These are phyloP conservation scores for Drosophila ustulata DNA, from an alignment of 2,888 invertebrate genomes.

Conservation along the genomic window DNA sequence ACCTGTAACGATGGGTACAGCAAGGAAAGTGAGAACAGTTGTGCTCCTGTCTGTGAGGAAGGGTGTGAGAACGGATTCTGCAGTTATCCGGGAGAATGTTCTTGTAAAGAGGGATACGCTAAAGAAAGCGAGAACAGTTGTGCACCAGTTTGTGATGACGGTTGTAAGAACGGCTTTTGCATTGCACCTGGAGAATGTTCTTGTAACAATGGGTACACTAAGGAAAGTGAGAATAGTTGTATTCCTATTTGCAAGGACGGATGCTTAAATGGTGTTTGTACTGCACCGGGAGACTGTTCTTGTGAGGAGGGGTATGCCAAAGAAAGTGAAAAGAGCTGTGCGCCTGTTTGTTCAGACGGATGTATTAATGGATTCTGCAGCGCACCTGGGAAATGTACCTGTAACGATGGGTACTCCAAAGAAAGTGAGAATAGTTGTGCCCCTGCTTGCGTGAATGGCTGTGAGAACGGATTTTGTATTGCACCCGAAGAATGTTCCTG, in stretches of 20 bases:
- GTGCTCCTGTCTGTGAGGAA: slow-evolving; percentile 13
- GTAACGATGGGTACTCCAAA: slow-evolving; percentile 19
- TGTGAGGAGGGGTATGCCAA: slow-evolving; percentile 23
- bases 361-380: slow-evolving; percentile 32
- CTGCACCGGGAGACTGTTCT: slow-evolving; percentile 14
- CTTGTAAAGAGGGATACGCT: slow-evolving; percentile 17
- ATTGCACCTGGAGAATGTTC: slow-evolving; percentile 17
- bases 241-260: slow-evolving; percentile 14
- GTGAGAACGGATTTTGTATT: slow-evolving; percentile 35
- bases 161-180: slow-evolving; percentile 33
- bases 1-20: too few species aligned
- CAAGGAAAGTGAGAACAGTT: slow-evolving; percentile 11
- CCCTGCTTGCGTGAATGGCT: slow-evolving; percentile 19
- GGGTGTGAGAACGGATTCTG: slow-evolving; percentile 37
- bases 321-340: slow-evolving; percentile 20
- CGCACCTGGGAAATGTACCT: slow-evolving; percentile 15
- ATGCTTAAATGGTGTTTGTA: slow-evolving; percentile 31
- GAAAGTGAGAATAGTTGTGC: slow-evolving; percentile 21
- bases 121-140: slow-evolving; percentile 30
- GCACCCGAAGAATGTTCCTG: slow-evolving; percentile 28
- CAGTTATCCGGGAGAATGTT: slow-evolving; percentile 11
- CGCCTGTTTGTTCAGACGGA: slow-evolving; percentile 15
- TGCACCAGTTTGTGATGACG: slow-evolving; percentile 14
- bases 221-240: slow-evolving; percentile 17
- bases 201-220: slow-evolving; percentile 13